These are phyloP conservation scores for Neoaliturus tenellus DNA, from an alignment of 2,888 invertebrate species.

Conservation along the genomic window DNA sequence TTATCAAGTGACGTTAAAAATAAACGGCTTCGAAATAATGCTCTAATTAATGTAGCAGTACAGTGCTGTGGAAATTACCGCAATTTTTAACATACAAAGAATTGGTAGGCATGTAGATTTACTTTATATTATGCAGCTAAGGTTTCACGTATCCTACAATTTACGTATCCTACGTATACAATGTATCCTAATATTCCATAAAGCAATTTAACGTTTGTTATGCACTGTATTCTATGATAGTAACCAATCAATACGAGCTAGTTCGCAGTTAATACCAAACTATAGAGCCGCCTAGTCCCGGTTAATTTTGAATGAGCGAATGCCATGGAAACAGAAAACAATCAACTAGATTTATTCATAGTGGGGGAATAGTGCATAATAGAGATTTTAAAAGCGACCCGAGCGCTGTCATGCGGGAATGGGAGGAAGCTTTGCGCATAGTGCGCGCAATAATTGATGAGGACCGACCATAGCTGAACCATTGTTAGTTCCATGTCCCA, in stretches of 20 bases:
- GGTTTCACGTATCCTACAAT: too few relatives aligned
- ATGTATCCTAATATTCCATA: too few relatives aligned
- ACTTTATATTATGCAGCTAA: too few relatives aligned
- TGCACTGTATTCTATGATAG: too few relatives aligned
- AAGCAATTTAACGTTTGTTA: too few relatives aligned
- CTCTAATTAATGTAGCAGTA: too few relatives aligned
- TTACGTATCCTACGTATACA: too few relatives aligned
- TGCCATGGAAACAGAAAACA: conserved; percentile 33
- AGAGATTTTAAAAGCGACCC: conserved; percentile 50
- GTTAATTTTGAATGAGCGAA: conserved; percentile 25
- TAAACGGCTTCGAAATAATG: too few relatives aligned
- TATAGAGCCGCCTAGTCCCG: neutral
- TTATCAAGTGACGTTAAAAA: too few relatives aligned
- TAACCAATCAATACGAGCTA: neutral
- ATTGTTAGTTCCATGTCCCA: conserved; percentile 42
- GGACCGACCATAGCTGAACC: conserved; percentile 27
- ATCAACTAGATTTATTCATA: conserved; percentile 51
- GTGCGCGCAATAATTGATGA: conserved; percentile 55
- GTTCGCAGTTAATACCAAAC: neutral
- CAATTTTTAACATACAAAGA: too few relatives aligned
- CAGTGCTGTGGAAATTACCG: too few relatives aligned
- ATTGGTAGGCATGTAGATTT: too few relatives aligned
- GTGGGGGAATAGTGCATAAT: conserved; percentile 47
- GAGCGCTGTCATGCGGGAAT: conserved; percentile 32
- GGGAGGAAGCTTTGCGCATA: conserved; percentile 43